Conservation (phyloP, 92 coral and sea anemone species). For the Epizoanthus rinbou region DNA sequence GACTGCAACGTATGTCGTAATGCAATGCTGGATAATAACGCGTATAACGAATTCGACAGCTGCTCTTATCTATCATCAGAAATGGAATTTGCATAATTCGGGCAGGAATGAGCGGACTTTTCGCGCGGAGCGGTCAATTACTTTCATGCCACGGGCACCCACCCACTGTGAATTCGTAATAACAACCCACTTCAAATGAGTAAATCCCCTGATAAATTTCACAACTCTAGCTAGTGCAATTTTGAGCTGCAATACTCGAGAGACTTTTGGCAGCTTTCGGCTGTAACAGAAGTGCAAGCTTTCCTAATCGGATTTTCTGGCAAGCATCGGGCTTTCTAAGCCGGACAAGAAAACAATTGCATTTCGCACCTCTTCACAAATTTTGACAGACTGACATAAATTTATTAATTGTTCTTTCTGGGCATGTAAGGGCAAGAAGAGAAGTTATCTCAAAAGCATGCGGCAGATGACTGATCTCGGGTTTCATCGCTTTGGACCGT, state of each 20-base stretch:
- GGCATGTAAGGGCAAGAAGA: constrained; percentile 62
- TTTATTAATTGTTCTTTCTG: constrained; percentile 50
- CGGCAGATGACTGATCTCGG: constrained; percentile 35
- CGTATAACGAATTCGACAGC: constrained; percentile 18
- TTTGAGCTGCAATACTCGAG: neutral
- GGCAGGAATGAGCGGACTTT: neutral
- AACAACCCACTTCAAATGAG: constrained; percentile 5
- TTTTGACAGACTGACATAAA: constrained; percentile 58
- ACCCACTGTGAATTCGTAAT: constrained; percentile 8
- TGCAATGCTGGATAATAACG: constrained; percentile 3
- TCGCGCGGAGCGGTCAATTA: neutral
- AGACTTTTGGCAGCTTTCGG: neutral
- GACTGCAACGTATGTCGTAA: constrained; percentile 16
- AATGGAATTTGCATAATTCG: constrained; percentile 38
- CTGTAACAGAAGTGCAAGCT: neutral
- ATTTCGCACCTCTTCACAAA: constrained; percentile 46
- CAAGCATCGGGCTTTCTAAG: neutral
- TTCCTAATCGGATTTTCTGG: constrained; percentile 15
- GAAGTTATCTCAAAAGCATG: constrained; percentile 37
- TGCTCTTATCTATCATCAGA: constrained; percentile 6
- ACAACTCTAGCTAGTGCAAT: neutral
- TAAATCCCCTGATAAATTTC: constrained; percentile 35
- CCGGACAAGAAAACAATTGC: constrained; percentile 25
- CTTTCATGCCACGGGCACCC: neutral
- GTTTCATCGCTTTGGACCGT: constrained; percentile 25